Evolutionary conservation across 2,888 invertebrate genomes (phyloP).

Genomic region (Brachyptera putata): DNA sequence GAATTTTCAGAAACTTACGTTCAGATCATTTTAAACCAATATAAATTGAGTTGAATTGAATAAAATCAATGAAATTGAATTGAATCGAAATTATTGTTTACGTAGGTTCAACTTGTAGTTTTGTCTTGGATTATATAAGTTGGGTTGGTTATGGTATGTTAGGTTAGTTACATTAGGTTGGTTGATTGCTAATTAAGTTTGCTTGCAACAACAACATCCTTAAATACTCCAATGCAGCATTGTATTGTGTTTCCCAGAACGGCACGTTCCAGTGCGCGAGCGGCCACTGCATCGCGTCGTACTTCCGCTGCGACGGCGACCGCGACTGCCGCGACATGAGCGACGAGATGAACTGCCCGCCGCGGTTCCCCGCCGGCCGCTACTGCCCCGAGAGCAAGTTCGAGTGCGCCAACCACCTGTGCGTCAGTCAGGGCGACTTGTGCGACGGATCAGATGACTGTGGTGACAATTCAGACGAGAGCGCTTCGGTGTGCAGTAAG

Average conservation of each 20-base stretch:
- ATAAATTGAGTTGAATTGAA: too few species aligned
- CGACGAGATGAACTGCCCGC: slow-evolving; percentile 85
- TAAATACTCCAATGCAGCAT: too few species aligned
- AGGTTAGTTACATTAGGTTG: too few species aligned
- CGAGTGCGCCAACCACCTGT: slow-evolving; percentile 88
- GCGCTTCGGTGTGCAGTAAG: slow-evolving; percentile 64
- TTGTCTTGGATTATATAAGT: too few species aligned
- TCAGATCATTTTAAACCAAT: too few species aligned
- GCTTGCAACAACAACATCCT: too few species aligned
- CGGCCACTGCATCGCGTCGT: slow-evolving; percentile 88
- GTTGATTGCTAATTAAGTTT: too few species aligned
- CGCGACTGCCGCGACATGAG: slow-evolving; percentile 85
- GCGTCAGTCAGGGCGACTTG: slow-evolving; percentile 82
- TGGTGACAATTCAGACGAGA: slow-evolving; percentile 87
- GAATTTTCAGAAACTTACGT: too few species aligned
- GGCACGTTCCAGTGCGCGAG: slow-evolving; percentile 89
- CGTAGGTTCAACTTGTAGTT: too few species aligned
- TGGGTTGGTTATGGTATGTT: too few species aligned
- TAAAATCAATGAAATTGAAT: too few species aligned
- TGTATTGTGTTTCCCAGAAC: slow-evolving; percentile 47
- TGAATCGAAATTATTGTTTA: too few species aligned
- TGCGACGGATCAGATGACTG: slow-evolving; percentile 94
- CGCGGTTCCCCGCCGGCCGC: slow-evolving; percentile 79
- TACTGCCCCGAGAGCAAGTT: slow-evolving; percentile 88
- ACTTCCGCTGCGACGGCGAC: slow-evolving; percentile 86